Percentiles rank a stretch among this genome's conserved stretches.
Conservation (phyloP, 2,797 vertebrate genomes). For the Nyctibius grandis region DNA sequence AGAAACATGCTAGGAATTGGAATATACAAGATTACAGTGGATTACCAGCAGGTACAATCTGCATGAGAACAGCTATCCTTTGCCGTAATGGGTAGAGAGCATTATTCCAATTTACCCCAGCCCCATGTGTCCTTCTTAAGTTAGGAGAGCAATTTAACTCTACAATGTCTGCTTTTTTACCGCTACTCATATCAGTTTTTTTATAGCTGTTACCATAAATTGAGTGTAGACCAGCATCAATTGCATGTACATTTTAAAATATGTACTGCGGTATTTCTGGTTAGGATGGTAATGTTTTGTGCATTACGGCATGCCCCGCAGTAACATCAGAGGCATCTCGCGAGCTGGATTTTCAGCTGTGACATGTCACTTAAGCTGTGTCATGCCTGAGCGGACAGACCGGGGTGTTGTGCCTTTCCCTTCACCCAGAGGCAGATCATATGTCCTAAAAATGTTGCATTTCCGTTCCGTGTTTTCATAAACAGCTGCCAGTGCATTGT, state of each 20-base stretch:
- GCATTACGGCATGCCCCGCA: neutral
- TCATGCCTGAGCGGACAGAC: neutral
- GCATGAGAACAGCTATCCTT: neutral
- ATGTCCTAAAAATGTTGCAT: neutral
- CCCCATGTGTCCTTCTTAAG: neutral
- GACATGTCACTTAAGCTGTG: conserved; percentile 18
- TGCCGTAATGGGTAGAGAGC: neutral
- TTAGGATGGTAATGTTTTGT: neutral
- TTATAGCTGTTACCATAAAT: neutral
- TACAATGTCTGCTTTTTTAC: neutral
- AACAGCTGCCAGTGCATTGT: neutral
- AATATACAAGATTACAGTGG: neutral
- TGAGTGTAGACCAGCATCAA: neutral
- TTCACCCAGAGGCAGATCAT: neutral
- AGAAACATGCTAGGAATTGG: neutral
- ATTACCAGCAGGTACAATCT: neutral
- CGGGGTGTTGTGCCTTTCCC: neutral
- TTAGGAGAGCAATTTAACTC: neutral
- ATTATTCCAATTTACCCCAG: neutral
- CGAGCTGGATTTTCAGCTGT: conserved; percentile 16
- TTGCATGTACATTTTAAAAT: neutral
- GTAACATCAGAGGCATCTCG: neutral
- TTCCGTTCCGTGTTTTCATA: neutral
- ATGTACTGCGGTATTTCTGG: neutral
- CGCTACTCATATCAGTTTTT: neutral